Conservation (phyloP, 2,888 invertebrate species). For the Sphaerophoria taeniata region DNA sequence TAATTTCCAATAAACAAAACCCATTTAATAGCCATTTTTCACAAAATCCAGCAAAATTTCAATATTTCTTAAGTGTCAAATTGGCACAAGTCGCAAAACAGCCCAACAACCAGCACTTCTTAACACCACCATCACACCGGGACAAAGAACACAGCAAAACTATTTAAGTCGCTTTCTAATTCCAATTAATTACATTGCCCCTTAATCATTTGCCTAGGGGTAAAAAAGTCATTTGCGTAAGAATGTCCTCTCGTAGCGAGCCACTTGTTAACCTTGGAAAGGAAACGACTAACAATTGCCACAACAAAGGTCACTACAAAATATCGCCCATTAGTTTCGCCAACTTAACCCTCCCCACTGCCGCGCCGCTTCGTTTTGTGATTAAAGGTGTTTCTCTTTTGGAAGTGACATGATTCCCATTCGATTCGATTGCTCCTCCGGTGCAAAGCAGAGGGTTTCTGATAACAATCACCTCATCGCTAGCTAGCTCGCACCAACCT, state of each 20-base stretch:
- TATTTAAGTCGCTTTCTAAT: constrained; percentile 31
- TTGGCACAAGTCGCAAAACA: not conserved
- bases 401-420: constrained; percentile 67
- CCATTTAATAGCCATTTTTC: too few relatives aligned
- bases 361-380: constrained; percentile 23
- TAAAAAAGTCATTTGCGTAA: not conserved
- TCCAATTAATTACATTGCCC: constrained; percentile 57
- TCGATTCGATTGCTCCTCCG: constrained; percentile 34
- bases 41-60: too few relatives aligned
- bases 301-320: constrained; percentile 60
- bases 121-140: too few relatives aligned
- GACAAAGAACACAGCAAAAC: constrained; percentile 4
- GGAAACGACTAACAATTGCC: constrained; percentile 32
- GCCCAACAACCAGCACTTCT: too few relatives aligned
- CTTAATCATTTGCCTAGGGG: constrained; percentile 12
- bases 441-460: constrained; percentile 20
- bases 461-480: constrained; percentile 48
- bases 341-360: constrained; percentile 42
- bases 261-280: constrained; percentile 68
- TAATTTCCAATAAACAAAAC: too few relatives aligned
- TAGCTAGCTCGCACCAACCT: not conserved
- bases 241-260: too few relatives aligned
- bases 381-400: constrained; percentile 65
- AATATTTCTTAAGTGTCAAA: too few relatives aligned
- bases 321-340: constrained; percentile 61